phyloP scores from a whole-genome alignment of 1,140 invertebrate species.

The Nebria ingens region DNA sequence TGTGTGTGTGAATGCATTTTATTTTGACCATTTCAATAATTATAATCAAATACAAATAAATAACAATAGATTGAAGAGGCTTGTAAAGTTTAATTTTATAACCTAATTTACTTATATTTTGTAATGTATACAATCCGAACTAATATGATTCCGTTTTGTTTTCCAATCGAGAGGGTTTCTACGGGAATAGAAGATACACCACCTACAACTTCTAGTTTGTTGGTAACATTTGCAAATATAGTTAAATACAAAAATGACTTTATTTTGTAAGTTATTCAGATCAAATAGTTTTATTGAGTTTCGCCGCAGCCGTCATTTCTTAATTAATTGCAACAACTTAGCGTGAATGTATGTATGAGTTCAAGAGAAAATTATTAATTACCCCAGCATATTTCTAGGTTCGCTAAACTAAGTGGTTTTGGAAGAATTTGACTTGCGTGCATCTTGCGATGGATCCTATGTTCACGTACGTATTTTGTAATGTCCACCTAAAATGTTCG shows the following conservation, averaged over 20 bases:
- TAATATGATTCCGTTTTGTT: conserved; percentile 10
- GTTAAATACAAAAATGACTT: not conserved
- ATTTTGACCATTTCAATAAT: not conserved
- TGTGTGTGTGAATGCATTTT: conserved; percentile 8
- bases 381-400: conserved; percentile 42
- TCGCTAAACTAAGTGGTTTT: conserved; percentile 23
- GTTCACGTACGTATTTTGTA: conserved; percentile 33
- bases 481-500: conserved; percentile 18
- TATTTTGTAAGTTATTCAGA: not conserved
- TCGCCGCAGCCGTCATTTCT: too few relatives aligned
- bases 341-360: conserved; percentile 33
- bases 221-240: not conserved
- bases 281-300: conserved; percentile 9
- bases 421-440: conserved; percentile 2
- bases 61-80: not conserved
- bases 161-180: conserved; percentile 10
- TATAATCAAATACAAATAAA: not conserved
- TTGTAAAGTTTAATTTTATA: not conserved
- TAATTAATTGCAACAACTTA: not conserved
- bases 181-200: not conserved
- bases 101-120: not conserved
- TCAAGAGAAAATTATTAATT: conserved; percentile 42
- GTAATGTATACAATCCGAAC: not conserved
- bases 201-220: conserved; percentile 5
- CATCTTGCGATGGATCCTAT: conserved; percentile 21